phyloP scores from a whole-genome alignment of 2,113 vertebrate genomes.

The Ailurus styani region DNA sequence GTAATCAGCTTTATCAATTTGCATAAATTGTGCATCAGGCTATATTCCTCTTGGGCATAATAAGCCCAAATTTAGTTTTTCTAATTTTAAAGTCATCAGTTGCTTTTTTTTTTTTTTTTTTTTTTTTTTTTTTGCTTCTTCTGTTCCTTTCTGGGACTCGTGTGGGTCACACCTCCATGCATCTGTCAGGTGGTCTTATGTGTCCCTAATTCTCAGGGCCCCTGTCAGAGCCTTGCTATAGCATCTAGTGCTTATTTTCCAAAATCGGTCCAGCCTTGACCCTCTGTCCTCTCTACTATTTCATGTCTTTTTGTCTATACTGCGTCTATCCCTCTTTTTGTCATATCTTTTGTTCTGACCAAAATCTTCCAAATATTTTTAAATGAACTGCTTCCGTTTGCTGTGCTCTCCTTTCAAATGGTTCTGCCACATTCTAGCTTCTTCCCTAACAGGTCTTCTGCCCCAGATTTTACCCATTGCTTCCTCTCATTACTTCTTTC shows the following conservation, averaged over 20 bases:
- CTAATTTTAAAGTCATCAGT: constrained; percentile 78
- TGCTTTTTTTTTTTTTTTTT: constrained; percentile 5
- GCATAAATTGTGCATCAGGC: constrained; percentile 78
- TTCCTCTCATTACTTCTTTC: background rate
- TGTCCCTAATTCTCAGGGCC: background rate
- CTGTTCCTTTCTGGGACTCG: constrained; percentile 55
- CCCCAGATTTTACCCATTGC: background rate
- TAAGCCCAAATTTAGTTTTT: constrained; percentile 79
- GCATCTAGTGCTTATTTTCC: background rate
- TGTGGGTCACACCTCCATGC: constrained; percentile 57
- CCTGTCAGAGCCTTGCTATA: background rate
- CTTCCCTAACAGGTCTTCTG: background rate
- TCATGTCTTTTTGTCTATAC: background rate
- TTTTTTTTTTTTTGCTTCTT: constrained; percentile 1
- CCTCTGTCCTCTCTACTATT: background rate
- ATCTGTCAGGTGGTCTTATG: constrained; percentile 69
- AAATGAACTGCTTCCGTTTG: background rate
- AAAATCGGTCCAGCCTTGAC: background rate
- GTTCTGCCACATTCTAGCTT: background rate
- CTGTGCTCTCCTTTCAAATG: background rate
- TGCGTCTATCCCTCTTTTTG: background rate
- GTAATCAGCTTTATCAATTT: constrained; percentile 80
- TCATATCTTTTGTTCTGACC: background rate
- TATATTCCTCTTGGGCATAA: constrained; percentile 77
- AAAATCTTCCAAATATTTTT: background rate